Evolutionary conservation across 2,113 vertebrate species (phyloP).

Genomic region (Hucho hucho): DNA sequence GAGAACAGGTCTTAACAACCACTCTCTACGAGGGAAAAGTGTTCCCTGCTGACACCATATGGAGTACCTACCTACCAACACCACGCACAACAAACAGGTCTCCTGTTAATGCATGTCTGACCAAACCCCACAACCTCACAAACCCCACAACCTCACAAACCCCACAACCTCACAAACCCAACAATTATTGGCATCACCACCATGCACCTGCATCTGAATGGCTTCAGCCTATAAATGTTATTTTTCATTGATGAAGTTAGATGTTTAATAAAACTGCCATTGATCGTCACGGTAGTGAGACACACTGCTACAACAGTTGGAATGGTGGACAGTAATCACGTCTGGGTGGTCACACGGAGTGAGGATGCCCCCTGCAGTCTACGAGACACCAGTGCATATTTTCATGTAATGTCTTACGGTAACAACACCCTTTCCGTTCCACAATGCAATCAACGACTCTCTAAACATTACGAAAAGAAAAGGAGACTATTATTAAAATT

Average conservation of each 20-base stretch:
- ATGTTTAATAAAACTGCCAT: neutral
- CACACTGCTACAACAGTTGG: neutral
- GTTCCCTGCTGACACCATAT: neutral
- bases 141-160: neutral
- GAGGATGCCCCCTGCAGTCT: conserved; percentile 59
- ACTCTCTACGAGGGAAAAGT: conserved; percentile 22
- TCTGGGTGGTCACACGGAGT: conserved; percentile 25
- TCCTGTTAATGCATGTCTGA: neutral
- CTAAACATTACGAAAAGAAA: conserved; percentile 38
- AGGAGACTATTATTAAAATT: conserved; percentile 63
- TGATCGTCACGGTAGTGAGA: neutral
- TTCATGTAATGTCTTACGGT: no score
- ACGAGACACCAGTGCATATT: conserved; percentile 1
- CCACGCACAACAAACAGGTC: neutral
- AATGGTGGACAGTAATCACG: neutral
- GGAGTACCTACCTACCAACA: neutral
- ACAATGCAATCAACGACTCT: neutral
- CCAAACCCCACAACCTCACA: neutral
- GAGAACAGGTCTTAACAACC: conserved; percentile 32
- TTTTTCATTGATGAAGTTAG: neutral
- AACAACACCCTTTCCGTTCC: neutral
- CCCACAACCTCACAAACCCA: neutral
- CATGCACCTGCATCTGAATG: neutral
- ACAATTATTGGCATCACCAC: no score
- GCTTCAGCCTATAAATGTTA: neutral